A percentile compares a stretch with the other conserved stretches of the same genome.
These are phyloP conservation scores for Phania funesta DNA, from an alignment of 2,888 invertebrate species.

Conservation along the genomic window DNA sequence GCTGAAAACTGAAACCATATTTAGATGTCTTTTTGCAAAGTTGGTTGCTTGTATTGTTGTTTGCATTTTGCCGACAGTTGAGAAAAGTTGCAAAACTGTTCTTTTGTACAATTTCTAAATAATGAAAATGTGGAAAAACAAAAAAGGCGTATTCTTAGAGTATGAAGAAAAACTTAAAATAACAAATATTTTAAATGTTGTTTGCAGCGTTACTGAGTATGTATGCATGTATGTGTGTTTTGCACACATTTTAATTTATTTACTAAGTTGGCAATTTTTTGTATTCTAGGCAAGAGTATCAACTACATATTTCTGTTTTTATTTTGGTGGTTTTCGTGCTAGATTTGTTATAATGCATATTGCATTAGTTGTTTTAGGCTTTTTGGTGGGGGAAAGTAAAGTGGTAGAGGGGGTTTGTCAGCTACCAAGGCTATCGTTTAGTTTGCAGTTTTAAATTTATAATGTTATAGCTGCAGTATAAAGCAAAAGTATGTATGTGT, in stretches of 20 bases:
- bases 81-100: constrained; percentile 45
- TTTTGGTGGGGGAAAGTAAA: not conserved
- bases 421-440: constrained; percentile 53
- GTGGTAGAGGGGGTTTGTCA: not conserved
- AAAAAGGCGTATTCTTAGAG: constrained; percentile 52
- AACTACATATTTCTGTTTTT: not conserved
- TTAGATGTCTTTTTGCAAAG: constrained; percentile 48
- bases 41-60: constrained; percentile 43
- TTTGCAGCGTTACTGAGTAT: not conserved
- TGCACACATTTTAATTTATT: constrained; percentile 63
- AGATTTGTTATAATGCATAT: constrained; percentile 42
- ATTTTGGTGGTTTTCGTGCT: constrained; percentile 53
- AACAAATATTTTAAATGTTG: constrained; percentile 48
- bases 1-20: constrained; percentile 68
- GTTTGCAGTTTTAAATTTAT: constrained; percentile 54
- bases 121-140: not conserved
- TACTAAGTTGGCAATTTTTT: constrained; percentile 55
- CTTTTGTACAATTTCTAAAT: constrained; percentile 56
- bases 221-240: constrained; percentile 32
- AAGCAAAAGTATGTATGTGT: not conserved
- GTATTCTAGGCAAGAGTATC: constrained; percentile 15
- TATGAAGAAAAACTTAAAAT: constrained; percentile 47
- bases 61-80: constrained; percentile 36
- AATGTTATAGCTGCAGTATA: constrained; percentile 47
- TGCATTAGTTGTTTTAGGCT: constrained; percentile 12